Evolutionary conservation across 2,113 vertebrate species (phyloP), one percentile per base, ranked within the genome.

Genomic region (Seriola dumerili): DNA sequence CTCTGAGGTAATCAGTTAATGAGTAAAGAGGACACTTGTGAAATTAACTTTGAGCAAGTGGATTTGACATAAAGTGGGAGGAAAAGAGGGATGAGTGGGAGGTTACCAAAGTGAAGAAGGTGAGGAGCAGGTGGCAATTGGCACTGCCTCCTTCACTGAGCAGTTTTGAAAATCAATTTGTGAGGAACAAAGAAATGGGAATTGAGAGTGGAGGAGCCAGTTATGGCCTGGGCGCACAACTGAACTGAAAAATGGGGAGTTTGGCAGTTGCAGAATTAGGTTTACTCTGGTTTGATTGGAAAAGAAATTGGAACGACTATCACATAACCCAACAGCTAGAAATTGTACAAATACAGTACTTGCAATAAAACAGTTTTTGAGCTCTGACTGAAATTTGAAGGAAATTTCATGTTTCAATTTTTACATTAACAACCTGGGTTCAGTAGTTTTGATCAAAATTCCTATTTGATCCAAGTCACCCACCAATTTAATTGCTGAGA

Each of bases 141-240:
- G 44, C 0, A 62, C 40, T 72, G 34, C 40, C 58, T 78, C 58
- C 55, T 86, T 85, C 40, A 46, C 42, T 84, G 63, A 74, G 73
- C 40, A 69, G 50, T 80, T 76, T 74, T 76, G 48, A 67, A 83
- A 91, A 93, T 85, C 85, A 70, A 85, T 92, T 88, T 69, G 61
- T 50, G 54, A 13, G 38, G 52, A 68, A 61, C 42, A 83, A 85
- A 84, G 59, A 85, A 85, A 76, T 57, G 25, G 63, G 40, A 63
- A 67, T 40, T 54, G 21, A 70, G 38, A 78, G 42, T n/a, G 42
- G 72, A 81, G 16, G 10, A 74, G 42, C 61, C 23, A 46, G 62
- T 68, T 55, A 54, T 61, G n/a, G 50, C 17, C 32, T 19, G 58
- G 73, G 65, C 59, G 14, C 21, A 44, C 19, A 70, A 65, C 14